Evolutionary conservation across 2,797 vertebrate genomes (phyloP).

Genomic region (Enteromius radiatus): DNA sequence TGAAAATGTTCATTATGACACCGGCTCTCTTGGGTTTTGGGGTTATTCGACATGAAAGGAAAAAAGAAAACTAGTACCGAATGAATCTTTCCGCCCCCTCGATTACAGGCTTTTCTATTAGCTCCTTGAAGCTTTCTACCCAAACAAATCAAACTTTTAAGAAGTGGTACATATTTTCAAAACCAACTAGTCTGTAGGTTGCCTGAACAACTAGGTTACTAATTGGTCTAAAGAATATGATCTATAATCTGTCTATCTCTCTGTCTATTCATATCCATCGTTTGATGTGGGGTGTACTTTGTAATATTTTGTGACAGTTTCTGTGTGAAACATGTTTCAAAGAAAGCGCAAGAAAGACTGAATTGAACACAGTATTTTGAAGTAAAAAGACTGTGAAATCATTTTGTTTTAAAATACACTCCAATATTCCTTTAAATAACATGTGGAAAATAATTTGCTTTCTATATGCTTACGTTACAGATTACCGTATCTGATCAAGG

Average conservation of each 20-base stretch:
- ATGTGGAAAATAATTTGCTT: background rate
- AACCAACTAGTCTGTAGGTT: background rate
- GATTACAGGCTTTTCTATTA: conserved; percentile 29
- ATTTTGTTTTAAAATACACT: background rate
- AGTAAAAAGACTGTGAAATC: background rate
- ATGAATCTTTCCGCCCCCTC: conserved; percentile 37
- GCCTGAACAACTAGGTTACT: background rate
- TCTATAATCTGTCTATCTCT: background rate
- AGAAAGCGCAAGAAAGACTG: background rate
- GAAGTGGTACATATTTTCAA: conserved; percentile 13
- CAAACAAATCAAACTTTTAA: conserved; percentile 22
- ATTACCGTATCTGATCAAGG: conserved; percentile 91
- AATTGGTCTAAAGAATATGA: background rate
- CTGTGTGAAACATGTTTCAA: background rate
- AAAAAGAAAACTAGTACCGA: conserved; percentile 37
- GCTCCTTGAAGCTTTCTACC: conserved; percentile 8
- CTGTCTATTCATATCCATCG: background rate
- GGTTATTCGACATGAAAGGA: conserved; percentile 53
- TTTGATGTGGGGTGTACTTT: background rate
- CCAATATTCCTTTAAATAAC: background rate
- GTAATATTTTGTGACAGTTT: background rate
- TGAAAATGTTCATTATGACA: conserved; percentile 63
- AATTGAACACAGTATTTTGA: background rate
- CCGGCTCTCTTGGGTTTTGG: conserved; percentile 46
- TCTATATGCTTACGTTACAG: conserved; percentile 68